Base-by-base conservation (phyloP, 2,888 invertebrate genomes). In the Molanna angustata region DNA sequence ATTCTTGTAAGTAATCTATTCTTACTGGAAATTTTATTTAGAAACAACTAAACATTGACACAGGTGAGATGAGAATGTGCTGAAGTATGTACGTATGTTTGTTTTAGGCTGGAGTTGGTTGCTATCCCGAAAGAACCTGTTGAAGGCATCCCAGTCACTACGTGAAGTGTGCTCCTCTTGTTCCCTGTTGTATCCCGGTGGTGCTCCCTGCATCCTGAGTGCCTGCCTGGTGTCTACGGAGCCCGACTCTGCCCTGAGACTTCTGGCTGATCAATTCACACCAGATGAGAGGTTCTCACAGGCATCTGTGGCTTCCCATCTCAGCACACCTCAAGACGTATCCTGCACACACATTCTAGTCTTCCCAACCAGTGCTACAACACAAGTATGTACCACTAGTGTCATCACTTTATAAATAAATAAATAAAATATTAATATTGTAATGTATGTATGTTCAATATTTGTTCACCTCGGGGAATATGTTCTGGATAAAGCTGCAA, bases 201-300 rank as follows among this genome's bases (percentile, higher is more conserved):
- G 89, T 59, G 87, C 85, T 60, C 97, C 98, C 1, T 89, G 92
- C 69, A 92, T 99, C 62, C 79, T 98, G 61, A 95, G 95, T 61
- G 99, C 98, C n/a, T 99, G 99, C 72, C 82, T 99, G 50, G 94
- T 98, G 39, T 95, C 95, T 58, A 81, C 96, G 54, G 97, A 98
- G 73, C 90, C 94, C 37, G 95, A 95, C 71, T 80, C 84, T 18
- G 85, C 86, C 62, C 81, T 97, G 62, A 82, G 94, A 54, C 82
- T 95, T 57, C 93, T 94, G 92, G 89, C 94, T 14, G 94, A 95
- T 75, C 90, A 93, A 65, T 94, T 92, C 73, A 94, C 94, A 43
- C 94, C 94, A n/a, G 94, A 94, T 70, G 94, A 94, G 72, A 80
- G 94, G 52, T 92, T 92, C 74, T 86, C 86, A 60, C 90, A 90